Evolutionary conservation across 1,140 invertebrate genomes (phyloP), one percentile per base, ranked within the genome.

Genomic region (silkworm (Bombyx mori)): DNA sequence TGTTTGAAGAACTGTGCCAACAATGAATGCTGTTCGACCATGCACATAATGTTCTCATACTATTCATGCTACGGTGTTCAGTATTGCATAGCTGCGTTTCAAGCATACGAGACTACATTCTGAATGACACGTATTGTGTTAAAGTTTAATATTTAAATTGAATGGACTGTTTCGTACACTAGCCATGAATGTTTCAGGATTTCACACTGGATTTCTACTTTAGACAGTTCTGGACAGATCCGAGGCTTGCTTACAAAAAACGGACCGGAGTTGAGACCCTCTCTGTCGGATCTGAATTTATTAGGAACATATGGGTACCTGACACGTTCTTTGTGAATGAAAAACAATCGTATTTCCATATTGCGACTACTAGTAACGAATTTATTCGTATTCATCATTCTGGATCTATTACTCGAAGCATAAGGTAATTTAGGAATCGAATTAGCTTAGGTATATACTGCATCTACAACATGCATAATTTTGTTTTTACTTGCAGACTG

Each of bases 151-250:
- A 18, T 12, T 49, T 9, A 7, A 10, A n/a, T 18, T 10, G 47
- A 7, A n/a, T 8, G 8, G n/a, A 49, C 26, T 35, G 26, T 12
- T 49, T 48, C 1, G 9, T 45, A 62, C 47, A 56, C 54, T 43
- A 52, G 53, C 58, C 46, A 54, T 54, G 46, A 54, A 57, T 62
- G 44, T 68, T 69, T 58, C 70, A 98, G 96, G 97, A 98, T 90
- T 98, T 98, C 88, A 98, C 97, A 62, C 89, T 98, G 90, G 97
- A 98, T 90, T 96, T 98, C 90, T 98, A 98, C 92, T 97, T 98
- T 90, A 94, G 97, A 75, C 97, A 98, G 92, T 96, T 95, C 88
- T 98, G 97, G 97, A 96, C 93, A 79, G 97, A 98, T 89, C 95
- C 95, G 63, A 90, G 96, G 74, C 90, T 98, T 73, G 94, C 93